Base-by-base conservation (phyloP, 2,888 invertebrate genomes). In the Phlogophora meticulosa region DNA sequence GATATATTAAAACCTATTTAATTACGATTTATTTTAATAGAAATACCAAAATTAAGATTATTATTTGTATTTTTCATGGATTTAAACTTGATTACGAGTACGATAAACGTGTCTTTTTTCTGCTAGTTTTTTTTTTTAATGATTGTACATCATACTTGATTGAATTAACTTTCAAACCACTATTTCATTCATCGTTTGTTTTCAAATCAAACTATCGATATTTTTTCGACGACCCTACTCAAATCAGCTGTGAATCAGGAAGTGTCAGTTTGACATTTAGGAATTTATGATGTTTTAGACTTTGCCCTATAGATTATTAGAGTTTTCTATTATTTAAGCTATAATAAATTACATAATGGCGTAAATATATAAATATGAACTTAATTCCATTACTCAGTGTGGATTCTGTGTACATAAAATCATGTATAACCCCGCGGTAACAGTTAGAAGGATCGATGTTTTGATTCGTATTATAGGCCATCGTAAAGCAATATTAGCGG, bases 381-480 rank as follows among this genome's bases (percentile, higher is more conserved):
- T 42, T 62, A 57, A 49, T 72, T 52, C 17, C 51, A 57, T 36
- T 58, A 64, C 36, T 32, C 11, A 46, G 66, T 73, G 66, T 38
- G 62, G 79, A 48, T 64, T 72, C 52, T 60, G 70, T 78, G 64
- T 79, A 32, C 69, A 78, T 77, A 79, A 17, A 51, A 85, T 40
- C 53, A 94, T 95, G 92, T 95, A 90, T 88, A 94, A 89, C 42
- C 93, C 95, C 4, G 88, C 92, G 46, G 92, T 91, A 22, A 94
- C 93, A 1, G 92, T 95, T 49, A 82, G 92, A 85, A 89, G 95
- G 70, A 94, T 96, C 75, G 94, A 95, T 92, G 94, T 95, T 89
- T 91, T 96, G 88, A 93, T 95, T 76, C 93, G 95, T 82, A 95
- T 95, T 89, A 90, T 95, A 74, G 89, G 90, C 51, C 89, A 91